Conservation (phyloP, 2,113 vertebrate genomes). For the Passer montanus region DNA sequence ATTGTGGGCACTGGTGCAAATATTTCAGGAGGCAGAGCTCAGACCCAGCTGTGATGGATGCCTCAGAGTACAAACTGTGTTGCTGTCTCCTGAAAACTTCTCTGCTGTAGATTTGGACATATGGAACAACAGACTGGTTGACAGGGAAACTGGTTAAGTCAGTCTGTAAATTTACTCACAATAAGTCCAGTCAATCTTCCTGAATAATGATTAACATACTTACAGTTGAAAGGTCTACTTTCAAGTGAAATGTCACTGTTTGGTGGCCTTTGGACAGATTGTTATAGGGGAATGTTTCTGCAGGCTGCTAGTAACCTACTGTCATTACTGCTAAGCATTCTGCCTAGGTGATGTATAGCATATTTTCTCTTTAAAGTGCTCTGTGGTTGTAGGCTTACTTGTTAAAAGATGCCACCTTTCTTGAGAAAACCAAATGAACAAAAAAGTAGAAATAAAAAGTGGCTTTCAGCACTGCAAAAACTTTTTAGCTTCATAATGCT, state of each 20-base stretch:
- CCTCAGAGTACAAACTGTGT: background rate
- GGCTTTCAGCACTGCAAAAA: background rate
- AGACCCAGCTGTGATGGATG: background rate
- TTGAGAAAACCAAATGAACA: background rate
- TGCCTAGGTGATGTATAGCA: background rate
- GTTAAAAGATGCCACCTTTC: background rate
- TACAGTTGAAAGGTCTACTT: background rate
- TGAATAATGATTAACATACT: background rate
- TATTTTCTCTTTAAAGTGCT: background rate
- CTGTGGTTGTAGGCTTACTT: background rate
- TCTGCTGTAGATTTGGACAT: background rate
- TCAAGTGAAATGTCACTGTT: background rate
- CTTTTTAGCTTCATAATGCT: background rate
- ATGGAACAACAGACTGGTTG: conserved; percentile 9
- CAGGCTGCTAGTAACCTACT: background rate
- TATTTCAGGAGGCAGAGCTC: background rate
- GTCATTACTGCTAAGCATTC: background rate
- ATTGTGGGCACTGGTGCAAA: background rate
- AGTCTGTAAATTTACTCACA: background rate
- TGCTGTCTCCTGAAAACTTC: background rate
- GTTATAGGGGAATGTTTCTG: background rate
- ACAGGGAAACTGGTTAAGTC: background rate
- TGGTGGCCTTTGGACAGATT: background rate
- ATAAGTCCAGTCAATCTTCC: background rate
- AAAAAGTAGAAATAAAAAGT: background rate